Conservation (phyloP, 2,113 vertebrate species). For the Rafetus swinhoei region DNA sequence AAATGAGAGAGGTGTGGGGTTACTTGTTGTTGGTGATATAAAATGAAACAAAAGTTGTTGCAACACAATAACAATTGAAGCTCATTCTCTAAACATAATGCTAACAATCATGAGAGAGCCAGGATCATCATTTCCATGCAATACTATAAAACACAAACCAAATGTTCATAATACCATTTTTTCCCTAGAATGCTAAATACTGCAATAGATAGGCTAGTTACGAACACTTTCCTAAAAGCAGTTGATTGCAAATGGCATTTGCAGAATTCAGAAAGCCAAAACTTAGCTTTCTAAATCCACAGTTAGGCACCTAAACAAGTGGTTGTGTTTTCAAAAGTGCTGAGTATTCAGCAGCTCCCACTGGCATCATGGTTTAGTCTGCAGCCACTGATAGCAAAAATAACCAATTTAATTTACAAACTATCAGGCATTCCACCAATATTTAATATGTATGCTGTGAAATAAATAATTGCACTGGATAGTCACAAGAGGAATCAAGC, state of each 20-base stretch:
- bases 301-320: neutral
- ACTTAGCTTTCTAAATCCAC: neutral
- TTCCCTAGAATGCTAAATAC: constrained; percentile 9
- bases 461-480: neutral
- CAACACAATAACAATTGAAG: constrained; percentile 1
- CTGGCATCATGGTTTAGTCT: neutral
- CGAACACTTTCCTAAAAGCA: constrained; percentile 24
- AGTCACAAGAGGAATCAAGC: neutral
- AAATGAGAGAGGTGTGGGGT: neutral
- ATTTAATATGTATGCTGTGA: neutral
- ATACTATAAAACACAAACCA: neutral
- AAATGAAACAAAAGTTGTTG: neutral
- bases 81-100: neutral
- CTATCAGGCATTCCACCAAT: neutral
- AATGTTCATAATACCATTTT: neutral
- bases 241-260: constrained; percentile 23
- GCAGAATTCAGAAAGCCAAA: constrained; percentile 40
- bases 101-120: neutral
- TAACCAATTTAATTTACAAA: neutral
- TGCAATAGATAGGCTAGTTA: constrained; percentile 13
- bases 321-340: neutral
- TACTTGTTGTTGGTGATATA: neutral
- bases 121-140: neutral
- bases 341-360: neutral
- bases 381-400: neutral